phyloP scores from a whole-genome alignment of 2,797 vertebrate genomes.

The Chaunax sp. region DNA sequence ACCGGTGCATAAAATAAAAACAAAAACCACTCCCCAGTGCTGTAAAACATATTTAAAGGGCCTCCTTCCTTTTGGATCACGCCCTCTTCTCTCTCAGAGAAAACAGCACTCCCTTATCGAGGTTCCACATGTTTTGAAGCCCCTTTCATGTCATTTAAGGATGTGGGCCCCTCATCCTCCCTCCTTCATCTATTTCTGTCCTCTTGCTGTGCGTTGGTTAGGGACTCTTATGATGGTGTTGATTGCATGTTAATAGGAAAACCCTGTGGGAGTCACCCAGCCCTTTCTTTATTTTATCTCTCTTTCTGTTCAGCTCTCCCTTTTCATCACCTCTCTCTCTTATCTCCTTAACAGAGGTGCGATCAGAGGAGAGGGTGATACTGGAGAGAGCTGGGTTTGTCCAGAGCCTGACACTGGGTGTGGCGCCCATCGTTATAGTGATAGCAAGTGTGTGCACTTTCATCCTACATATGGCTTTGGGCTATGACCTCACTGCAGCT shows the following conservation, averaged over 20 bases:
- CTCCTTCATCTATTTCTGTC: constrained; percentile 61
- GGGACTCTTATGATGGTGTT: too few species aligned
- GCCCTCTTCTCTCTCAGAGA: too few species aligned
- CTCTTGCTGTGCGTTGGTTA: background rate
- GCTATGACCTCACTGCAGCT: constrained; percentile 86
- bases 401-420: constrained; percentile 86
- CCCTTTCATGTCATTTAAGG: constrained; percentile 58
- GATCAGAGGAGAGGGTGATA: constrained; percentile 82
- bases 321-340: constrained; percentile 18
- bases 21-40: too few species aligned
- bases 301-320: constrained; percentile 21
- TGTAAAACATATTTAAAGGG: too few species aligned
- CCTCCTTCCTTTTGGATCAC: too few species aligned
- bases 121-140: constrained; percentile 60
- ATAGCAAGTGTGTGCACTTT: constrained; percentile 89
- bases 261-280: constrained; percentile 27
- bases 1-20: too few species aligned
- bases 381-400: constrained; percentile 83
- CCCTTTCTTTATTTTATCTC: constrained; percentile 20
- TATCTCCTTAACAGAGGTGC: constrained; percentile 75
- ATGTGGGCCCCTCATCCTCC: constrained; percentile 33
- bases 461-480: constrained; percentile 86
- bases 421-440: constrained; percentile 85
- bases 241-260: constrained; percentile 23
- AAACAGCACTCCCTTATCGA: constrained; percentile 48